Evolutionary conservation across 1,140 invertebrate species (phyloP), one percentile per base, ranked within the genome.

Genomic region (Mya arenaria): DNA sequence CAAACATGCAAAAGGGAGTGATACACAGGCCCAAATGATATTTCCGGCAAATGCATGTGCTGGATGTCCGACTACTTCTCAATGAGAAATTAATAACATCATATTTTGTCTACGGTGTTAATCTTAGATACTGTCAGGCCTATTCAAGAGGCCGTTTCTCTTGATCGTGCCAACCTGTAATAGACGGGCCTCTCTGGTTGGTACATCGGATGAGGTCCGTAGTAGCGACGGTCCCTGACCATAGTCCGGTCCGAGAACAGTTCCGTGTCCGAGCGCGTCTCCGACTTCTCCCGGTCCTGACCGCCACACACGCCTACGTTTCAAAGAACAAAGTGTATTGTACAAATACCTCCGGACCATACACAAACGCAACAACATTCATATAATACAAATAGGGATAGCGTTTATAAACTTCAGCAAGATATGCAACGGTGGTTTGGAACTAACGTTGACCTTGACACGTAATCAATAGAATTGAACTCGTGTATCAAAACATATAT

Each of bases 151-250:
- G n/a, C n/a, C n/a, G n/a, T n/a, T n/a, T n/a, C n/a, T n/a, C n/a
- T n/a, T n/a, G n/a, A n/a, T n/a, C n/a, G n/a, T n/a, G n/a, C n/a
- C n/a, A n/a, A n/a, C n/a, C 48, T 44, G 68, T 75, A 75, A 17
- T 72, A 37, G 17, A 72, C 37, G 1, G 2, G 58, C 36, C 58
- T 62, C 32, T 75, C 72, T 4, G 56, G 56, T 19, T 34, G 55
- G 37, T 62, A 62, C 37, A 62, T 62, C 23, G 56, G 72, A 3
- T 41, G 8, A 1, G 72, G 72, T 34, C 72, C 72, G 55, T 75
- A 75, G 30, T 62, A 75, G 19, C 17, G 55, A 15, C 28, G 4
- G 3, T 34, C 37, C 30, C 58, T 34, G 17, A 48, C 25, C 1
- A 23, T 25, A n/a, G 55, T 36, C 19, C 4, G 17, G 3, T 36